Conservation (phyloP, 2,113 vertebrate genomes). For the Dermatemys mawii region DNA sequence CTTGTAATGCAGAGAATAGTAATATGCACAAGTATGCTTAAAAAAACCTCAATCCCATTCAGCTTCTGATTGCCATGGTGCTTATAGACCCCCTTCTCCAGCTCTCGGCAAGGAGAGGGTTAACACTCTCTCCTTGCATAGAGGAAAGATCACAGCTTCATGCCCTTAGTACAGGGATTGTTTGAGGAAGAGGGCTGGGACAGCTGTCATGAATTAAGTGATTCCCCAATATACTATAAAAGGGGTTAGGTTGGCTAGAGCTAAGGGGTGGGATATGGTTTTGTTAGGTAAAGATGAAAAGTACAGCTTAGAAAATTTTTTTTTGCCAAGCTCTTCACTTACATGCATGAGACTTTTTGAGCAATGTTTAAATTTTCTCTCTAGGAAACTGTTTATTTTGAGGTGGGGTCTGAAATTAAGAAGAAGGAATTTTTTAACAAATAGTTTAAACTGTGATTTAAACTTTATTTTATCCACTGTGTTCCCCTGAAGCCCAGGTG, state of each 20-base stretch:
- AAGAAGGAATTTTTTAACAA: background rate
- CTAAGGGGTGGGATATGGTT: fast-evolving
- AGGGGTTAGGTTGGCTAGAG: background rate
- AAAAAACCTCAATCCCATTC: background rate
- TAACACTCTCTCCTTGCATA: background rate
- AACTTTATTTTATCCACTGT: background rate
- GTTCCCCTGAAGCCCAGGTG: background rate
- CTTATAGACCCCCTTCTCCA: background rate
- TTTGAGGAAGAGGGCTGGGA: background rate
- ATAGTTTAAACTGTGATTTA: background rate
- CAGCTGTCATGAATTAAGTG: background rate
- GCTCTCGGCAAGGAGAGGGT: background rate
- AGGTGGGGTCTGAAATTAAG: background rate
- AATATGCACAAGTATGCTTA: background rate
- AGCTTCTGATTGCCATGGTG: background rate
- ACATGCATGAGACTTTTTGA: fast-evolving
- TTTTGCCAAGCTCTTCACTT: fast-evolving
- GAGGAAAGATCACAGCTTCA: slow-evolving; percentile 14
- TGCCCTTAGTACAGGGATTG: background rate
- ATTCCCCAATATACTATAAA: background rate
- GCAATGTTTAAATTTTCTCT: fast-evolving
- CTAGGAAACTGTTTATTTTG: background rate
- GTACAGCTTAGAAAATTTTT: fast-evolving
- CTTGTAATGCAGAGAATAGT: background rate
- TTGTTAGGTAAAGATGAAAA: background rate